Evolutionary conservation across 2,888 invertebrate genomes (phyloP), one percentile per base, ranked within the genome.

Genomic region (Nematopogon swammerdamellus): DNA sequence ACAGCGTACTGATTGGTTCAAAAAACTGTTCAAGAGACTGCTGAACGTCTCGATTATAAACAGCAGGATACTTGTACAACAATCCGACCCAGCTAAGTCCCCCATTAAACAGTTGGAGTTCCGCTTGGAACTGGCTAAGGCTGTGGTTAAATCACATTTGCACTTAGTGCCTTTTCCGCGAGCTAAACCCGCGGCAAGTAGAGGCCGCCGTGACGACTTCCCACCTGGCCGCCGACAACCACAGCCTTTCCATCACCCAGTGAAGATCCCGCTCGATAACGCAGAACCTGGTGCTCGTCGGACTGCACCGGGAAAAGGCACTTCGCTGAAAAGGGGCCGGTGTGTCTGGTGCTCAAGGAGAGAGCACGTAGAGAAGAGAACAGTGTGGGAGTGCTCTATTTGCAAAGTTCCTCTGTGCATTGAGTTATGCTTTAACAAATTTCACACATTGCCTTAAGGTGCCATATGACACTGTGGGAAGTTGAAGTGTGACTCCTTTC

Each of bases 1-100:
- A 36, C 50, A 49, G 6, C 49, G 56, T 30, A 6, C 11, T 17
- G 52, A 55, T 36, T 57, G 55, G 54, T 47, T 50, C 46, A 54
- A 50, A 49, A 57, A 57, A 46, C 48, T 57, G 16, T 51, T 53
- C 16, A 51, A 53, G 46, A 44, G 51, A 11, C 44, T 53, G 6
- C 25, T 53, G 11, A 51, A 51, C 46, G 46, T 49, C 1, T 45
- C 46, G 18, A 50, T 52, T 19, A 29, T 45, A 11, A 52, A 52
- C 36, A 14, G 36, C n/a, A 6, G n/a, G 11, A 14, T 14, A 3
- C 11, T 36, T 8, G 36, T 36, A 8, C 3, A 36, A 36, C 8
- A 36, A 14, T 14, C 11, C 3, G n/a, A 3, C 36, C n/a, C n/a
- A n/a, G 36, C 6, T 36, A 3, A 14, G 11, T 3, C 8, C 14